Evolutionary conservation across 2,888 invertebrate genomes (phyloP), one percentile per base, ranked within the genome.

Genomic region (Oxytorus armatus): DNA sequence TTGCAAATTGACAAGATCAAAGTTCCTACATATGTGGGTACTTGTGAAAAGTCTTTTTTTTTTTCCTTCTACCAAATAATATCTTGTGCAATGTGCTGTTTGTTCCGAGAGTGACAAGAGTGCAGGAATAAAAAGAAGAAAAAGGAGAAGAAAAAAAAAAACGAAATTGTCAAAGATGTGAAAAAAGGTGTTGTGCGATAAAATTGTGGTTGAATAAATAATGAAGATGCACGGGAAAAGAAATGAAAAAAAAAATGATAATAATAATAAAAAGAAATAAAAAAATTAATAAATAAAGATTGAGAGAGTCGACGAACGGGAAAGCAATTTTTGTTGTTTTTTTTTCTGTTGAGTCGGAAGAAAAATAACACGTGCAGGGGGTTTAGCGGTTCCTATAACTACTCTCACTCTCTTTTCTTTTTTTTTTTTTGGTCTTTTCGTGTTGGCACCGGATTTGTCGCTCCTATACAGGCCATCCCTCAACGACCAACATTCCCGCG

Each of bases 391-490:
- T 7, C 5, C 59, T 1, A 1, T 5, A 7, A 44, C 36, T 44
- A 53, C 59, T 68, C 59, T 16, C 16, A 49, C 39, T 65, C 23
- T 59, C 33, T 36, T 55, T 47, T 59, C 33, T 39, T 70, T 44
- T 53, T n/a, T 47, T 25, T 47, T 33, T 11, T n/a, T 39, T 68
- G 23, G 44, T 49, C 25, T 21, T 36, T 39, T 11, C 10, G 39
- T 39, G 14, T 72, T 77, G 66, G 77, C 69, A 73, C 42, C 66
- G 73, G 61, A 77, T 79, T 73, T 76, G 63, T 77, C 49, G 44
- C 53, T 53, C 47, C 16, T 39, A n/a, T 36, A 42, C 72, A 59
- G 61, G 68, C 73, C 72, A 81, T 79, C 70, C 79, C 74, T 79
- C 77, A 72, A 68, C 65, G 59, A 63, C n/a, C n/a, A n/a, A n/a